Conservation (phyloP, 2,113 vertebrate species). For the Pituophis catenifer region DNA sequence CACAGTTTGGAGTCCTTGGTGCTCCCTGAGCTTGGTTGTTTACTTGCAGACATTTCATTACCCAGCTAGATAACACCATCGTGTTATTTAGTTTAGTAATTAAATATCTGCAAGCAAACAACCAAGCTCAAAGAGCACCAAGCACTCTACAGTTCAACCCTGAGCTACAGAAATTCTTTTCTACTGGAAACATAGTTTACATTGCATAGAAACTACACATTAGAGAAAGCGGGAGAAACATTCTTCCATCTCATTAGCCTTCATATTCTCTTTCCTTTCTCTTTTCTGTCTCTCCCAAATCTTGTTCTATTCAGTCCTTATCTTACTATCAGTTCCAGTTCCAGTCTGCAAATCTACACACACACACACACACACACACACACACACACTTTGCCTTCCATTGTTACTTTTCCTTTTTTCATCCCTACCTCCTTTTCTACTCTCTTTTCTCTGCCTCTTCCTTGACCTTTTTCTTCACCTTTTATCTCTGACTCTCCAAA, state of each 20-base stretch:
- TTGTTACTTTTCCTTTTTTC: background rate
- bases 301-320: background rate
- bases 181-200: background rate
- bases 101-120: background rate
- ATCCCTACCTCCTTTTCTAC: background rate
- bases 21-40: background rate
- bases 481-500: background rate
- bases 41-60: background rate
- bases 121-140: background rate
- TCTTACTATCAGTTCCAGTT: background rate
- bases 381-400: background rate
- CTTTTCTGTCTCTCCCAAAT: background rate
- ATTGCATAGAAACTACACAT: background rate
- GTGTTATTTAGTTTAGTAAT: background rate
- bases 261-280: background rate
- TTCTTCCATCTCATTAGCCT: background rate
- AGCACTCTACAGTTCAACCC: background rate
- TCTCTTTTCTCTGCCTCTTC: background rate
- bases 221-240: background rate
- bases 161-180: background rate
- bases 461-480: background rate
- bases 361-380: no score
- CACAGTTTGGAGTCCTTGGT: background rate
- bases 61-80: background rate
- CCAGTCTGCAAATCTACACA: background rate